Base-by-base conservation (phyloP, 2,113 vertebrate genomes). In the Gambusia holbrooki region DNA sequence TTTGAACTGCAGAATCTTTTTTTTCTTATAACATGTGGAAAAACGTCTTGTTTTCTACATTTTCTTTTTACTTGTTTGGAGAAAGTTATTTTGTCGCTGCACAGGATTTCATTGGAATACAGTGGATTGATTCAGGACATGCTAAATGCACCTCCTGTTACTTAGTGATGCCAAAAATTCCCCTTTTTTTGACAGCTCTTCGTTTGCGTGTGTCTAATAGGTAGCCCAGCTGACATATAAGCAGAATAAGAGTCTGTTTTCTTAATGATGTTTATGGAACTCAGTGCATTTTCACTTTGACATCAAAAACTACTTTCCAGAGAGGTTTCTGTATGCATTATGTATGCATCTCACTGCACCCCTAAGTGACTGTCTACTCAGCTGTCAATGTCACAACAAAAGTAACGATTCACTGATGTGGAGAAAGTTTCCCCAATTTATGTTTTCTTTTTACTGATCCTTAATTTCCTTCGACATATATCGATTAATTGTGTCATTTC, bases 61-160 rank as follows among this genome's bases (percentile, higher is more conserved):
- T 37, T 35, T 33, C 1, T 35, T 35, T 37, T 11, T 11, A 37
- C 35, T 12, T 11, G 10, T 37, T 37, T 37, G 35, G 35, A 37
- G 33, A 35, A 35, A 35, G 33, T 35, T 35, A 35, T 35, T 35
- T 35, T 35, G 27, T 35, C 7, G 33, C 33, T 8, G 35, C 35
- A 58, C 51, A 58, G 51, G 17, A 58, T 8, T 58, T 58, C 17
- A 25, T 58, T n/a, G 6, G 9, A 10, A 58, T 10, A 58, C 25
- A 58, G 5, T 48, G 51, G 22, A n/a, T 1, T 58, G 22, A 58
- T 58, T n/a, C 77, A 86, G 67, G 79, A 60, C 62, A 28, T n/a
- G 22, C 32, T 62, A 48, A 77, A 67, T 51, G 54, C 70, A 70
- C 42, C 69, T 58, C 63, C 37, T 74, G 85, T 81, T 71, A 81